Evolutionary conservation across 2,888 invertebrate genomes (phyloP).

Genomic region (Pollenia amentaria): DNA sequence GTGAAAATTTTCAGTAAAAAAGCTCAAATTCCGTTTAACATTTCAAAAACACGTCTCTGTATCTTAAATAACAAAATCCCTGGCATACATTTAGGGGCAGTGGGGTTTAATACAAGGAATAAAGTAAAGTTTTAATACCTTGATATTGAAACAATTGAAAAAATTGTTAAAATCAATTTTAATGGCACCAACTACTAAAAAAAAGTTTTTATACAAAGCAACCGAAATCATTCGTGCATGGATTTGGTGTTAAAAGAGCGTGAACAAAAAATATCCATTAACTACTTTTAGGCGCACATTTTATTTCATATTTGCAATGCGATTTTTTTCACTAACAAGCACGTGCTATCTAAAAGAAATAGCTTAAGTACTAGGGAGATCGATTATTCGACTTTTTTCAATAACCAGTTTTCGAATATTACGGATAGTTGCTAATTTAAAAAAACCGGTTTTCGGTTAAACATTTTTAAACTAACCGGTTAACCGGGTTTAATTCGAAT

Average conservation of each 20-base stretch:
- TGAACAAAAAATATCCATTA: slow-evolving; percentile 53
- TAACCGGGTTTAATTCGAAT: too few relatives aligned
- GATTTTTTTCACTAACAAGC: neutral
- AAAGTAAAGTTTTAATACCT: slow-evolving; percentile 31
- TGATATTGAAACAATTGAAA: slow-evolving; percentile 52
- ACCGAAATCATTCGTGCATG: neutral
- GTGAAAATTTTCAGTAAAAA: too few relatives aligned
- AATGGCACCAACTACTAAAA: slow-evolving; percentile 16
- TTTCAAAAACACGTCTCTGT: too few relatives aligned
- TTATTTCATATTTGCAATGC: neutral
- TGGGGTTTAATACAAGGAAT: neutral
- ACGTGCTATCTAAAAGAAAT: neutral
- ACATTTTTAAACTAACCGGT: too few relatives aligned
- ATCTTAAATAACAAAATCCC: neutral
- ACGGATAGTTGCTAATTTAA: too few relatives aligned
- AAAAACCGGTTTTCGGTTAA: too few relatives aligned
- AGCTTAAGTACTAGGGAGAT: too few relatives aligned
- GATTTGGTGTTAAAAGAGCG: slow-evolving; percentile 36
- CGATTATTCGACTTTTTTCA: too few relatives aligned
- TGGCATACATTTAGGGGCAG: slow-evolving; percentile 39
- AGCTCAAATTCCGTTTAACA: too few relatives aligned
- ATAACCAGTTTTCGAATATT: too few relatives aligned
- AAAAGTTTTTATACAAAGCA: neutral
- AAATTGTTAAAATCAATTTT: neutral
- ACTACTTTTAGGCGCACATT: slow-evolving; percentile 15